These are phyloP conservation scores for Bos taurus DNA, from an alignment of 2,113 vertebrate species.

Conservation along the genomic window ARS-UCD2.0 NC_037337.1:93427001-93427500, in stretches of 20 bases:
- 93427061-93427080: not conserved
- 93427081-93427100: not conserved
- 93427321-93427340: not conserved
- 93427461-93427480: not conserved
- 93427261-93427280: not conserved
- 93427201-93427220: not conserved
- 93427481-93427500: not conserved
- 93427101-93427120: not conserved
- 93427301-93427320: not conserved
- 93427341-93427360: not conserved
- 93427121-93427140: not conserved
- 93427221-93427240: not conserved
- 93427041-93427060: not conserved
- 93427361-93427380: not conserved
- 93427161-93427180: not conserved
- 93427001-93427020: not conserved
- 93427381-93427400: not conserved
- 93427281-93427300: not conserved
- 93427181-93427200: too few species aligned
- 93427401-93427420: not conserved
- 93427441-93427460: not conserved
- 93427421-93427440: not conserved
- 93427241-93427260: not conserved
- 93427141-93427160: not conserved
- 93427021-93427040: not conserved